These are phyloP conservation scores for Passerina amoena DNA, from an alignment of 2,113 vertebrate genomes.

Conservation along the genomic window DNA sequence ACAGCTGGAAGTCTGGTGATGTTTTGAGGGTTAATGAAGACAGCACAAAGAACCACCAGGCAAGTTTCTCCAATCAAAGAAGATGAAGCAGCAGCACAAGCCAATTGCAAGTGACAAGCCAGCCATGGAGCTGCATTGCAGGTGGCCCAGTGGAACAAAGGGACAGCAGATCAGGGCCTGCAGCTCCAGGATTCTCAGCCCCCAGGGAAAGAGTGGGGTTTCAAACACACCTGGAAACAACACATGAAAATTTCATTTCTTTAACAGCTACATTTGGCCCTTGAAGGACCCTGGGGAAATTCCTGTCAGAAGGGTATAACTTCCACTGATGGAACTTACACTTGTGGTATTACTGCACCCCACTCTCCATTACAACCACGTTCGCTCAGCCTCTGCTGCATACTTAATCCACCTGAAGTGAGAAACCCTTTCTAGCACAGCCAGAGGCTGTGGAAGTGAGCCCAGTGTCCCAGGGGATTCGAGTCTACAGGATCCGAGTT, in stretches of 20 bases:
- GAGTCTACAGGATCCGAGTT: not conserved
- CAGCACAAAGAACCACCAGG: not conserved
- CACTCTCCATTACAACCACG: not conserved
- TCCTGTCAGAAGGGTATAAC: not conserved
- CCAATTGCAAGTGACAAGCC: not conserved
- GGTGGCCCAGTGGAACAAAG: not conserved
- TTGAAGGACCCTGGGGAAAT: not conserved
- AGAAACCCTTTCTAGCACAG: not conserved
- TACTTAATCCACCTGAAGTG: not conserved
- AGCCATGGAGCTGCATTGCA: not conserved
- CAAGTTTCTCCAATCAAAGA: not conserved
- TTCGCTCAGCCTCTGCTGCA: not conserved
- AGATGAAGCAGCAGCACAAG: not conserved
- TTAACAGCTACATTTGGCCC: not conserved
- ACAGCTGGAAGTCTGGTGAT: not conserved
- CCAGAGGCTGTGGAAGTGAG: not conserved
- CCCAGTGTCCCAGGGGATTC: not conserved
- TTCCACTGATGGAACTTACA: fast-evolving
- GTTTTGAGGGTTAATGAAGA: not conserved
- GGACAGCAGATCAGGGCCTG: not conserved
- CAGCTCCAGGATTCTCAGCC: not conserved
- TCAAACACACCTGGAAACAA: not conserved
- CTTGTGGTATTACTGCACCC: not conserved
- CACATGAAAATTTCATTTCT: not conserved
- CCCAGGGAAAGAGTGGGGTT: not conserved